phyloP scores from a whole-genome alignment of 2,113 vertebrate genomes.

The Rattus norvegicus region GRCr8 NC_086027.1:112141001-112141500 shows the following conservation, averaged over 20 bases:
- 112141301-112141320: neutral
- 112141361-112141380: neutral
- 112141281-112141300: neutral
- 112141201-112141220: neutral
- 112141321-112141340: neutral
- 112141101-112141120: neutral
- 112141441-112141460: neutral
- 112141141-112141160: neutral
- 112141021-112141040: neutral
- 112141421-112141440: neutral
- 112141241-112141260: neutral
- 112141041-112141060: neutral
- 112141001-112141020: neutral
- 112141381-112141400: conserved; percentile 37
- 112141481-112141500: neutral
- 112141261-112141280: neutral
- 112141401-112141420: neutral
- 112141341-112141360: neutral
- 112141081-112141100: neutral
- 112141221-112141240: neutral
- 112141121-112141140: neutral
- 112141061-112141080: neutral
- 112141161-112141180: neutral
- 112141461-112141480: neutral
- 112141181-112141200: neutral